Evolutionary conservation across 2,888 invertebrate genomes (phyloP).

Genomic region (Lobophora halterata): DNA sequence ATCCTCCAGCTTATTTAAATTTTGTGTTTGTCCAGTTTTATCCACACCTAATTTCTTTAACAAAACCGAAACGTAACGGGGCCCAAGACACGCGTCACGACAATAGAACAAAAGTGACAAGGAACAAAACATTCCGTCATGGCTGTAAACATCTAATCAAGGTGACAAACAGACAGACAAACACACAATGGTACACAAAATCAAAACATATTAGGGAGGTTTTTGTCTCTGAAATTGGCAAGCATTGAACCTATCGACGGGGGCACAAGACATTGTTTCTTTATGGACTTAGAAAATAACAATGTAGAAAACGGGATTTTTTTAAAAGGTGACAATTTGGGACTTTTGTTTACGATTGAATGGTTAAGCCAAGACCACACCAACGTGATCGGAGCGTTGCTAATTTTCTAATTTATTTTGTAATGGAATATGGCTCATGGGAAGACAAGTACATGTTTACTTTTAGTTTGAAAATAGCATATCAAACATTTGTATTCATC

Average conservation of each 20-base stretch:
- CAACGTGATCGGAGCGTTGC: conserved; percentile 67
- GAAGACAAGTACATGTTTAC: background rate
- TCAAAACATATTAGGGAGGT: conserved; percentile 76
- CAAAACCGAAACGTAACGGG: conserved; percentile 49
- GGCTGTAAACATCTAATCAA: conserved; percentile 63
- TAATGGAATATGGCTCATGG: conserved; percentile 7
- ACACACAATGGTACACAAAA: conserved; percentile 62
- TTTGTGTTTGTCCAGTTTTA: conserved; percentile 7
- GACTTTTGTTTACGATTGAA: conserved; percentile 56
- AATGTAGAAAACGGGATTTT: conserved; percentile 49
- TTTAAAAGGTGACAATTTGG: conserved; percentile 35
- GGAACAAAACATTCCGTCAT: conserved; percentile 57
- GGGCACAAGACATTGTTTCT: conserved; percentile 49
- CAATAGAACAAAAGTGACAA: conserved; percentile 47
- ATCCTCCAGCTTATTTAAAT: conserved; percentile 10
- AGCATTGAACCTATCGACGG: conserved; percentile 62
- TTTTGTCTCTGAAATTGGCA: conserved; percentile 72
- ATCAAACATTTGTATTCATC: too few species aligned
- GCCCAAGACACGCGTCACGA: conserved; percentile 56
- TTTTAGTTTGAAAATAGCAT: too few species aligned
- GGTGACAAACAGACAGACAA: conserved; percentile 45
- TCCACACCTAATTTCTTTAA: conserved; percentile 20
- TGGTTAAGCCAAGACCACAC: conserved; percentile 71
- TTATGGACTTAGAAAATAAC: conserved; percentile 52
- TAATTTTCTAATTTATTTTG: conserved; percentile 64